Evolutionary conservation across 1,140 invertebrate genomes (phyloP), one percentile per base, ranked within the genome.

Genomic region (Polyergus mexicanus): DNA sequence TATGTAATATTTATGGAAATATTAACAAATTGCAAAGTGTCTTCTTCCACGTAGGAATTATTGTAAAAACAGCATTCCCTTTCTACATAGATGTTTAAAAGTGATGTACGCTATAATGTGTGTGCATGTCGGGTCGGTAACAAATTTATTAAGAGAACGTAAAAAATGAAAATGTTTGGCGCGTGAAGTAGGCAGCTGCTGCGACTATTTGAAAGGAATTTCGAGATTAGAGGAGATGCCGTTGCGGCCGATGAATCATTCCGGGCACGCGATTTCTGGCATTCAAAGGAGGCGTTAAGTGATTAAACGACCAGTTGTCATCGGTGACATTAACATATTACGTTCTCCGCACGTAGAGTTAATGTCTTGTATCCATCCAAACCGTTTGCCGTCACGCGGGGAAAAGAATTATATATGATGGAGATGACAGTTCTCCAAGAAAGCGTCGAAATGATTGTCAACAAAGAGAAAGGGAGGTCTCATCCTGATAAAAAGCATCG

Each of bases 201-300:
- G 81, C 69, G 87, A 89, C 87, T 85, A 89, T 89, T 89, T 77
- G 86, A 86, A 89, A 89, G 87, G 88, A 89, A 89, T 89, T 89
- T 89, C 72, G 87, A 89, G 87, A 90, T 89, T 88, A 90, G 86
- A 90, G 87, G 89, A 90, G 86, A 90, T 88, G 86, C 89, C 89
- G 86, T 86, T 86, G 89, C 87, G 84, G 62, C 85, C 89, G 60
- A 91, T 91, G 89, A 91, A 91, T 91, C 90, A 91, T 90, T 75
- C 72, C 51, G 44, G 80, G 81, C 28, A 90, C 63, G 90, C 89
- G 86, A 91, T 91, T 91, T 87, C 85, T 84, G 90, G 90, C 81
- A 91, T 91, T 91, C 89, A 89, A 91, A 90, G 86, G 87, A 91
- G 90, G 90, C 89, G 90, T 91, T 88, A 91, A 91, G 90, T 89